Evolutionary conservation across 2,113 vertebrate species (phyloP).

Genomic region (Microcebus ravelobensis): DNA sequence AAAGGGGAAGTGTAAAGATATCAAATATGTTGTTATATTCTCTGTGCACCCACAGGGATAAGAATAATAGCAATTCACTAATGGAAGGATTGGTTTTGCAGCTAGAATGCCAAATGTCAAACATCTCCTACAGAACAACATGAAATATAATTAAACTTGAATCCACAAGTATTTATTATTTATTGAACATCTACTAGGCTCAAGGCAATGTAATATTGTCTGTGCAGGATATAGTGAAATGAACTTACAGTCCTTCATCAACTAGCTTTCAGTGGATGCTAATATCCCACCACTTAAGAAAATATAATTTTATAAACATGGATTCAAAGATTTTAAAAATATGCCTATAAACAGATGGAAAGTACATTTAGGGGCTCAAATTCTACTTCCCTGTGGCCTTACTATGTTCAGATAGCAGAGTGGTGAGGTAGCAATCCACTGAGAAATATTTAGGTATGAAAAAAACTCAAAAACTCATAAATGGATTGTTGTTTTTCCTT

Average conservation of each 20-base stretch:
- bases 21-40: constrained; percentile 32
- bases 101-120: constrained; percentile 20
- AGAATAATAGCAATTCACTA: background rate
- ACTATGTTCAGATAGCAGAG: background rate
- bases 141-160: constrained; percentile 48
- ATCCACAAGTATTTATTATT: constrained; percentile 47
- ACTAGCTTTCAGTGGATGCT: background rate
- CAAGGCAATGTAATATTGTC: background rate
- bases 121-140: background rate
- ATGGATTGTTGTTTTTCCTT: background rate
- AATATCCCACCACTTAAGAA: background rate
- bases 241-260: background rate
- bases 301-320: constrained; percentile 8
- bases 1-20: constrained; percentile 40
- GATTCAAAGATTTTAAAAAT: background rate
- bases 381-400: background rate
- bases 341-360: background rate
- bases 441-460: background rate
- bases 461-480: constrained; percentile 9
- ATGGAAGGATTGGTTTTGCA: constrained; percentile 42
- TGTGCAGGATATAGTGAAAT: background rate
- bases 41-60: background rate
- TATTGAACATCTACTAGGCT: constrained; percentile 15
- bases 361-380: background rate
- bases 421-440: background rate